Evolutionary conservation across 2,797 vertebrate genomes (phyloP).

Genomic region (Carcharodon carcharias): DNA sequence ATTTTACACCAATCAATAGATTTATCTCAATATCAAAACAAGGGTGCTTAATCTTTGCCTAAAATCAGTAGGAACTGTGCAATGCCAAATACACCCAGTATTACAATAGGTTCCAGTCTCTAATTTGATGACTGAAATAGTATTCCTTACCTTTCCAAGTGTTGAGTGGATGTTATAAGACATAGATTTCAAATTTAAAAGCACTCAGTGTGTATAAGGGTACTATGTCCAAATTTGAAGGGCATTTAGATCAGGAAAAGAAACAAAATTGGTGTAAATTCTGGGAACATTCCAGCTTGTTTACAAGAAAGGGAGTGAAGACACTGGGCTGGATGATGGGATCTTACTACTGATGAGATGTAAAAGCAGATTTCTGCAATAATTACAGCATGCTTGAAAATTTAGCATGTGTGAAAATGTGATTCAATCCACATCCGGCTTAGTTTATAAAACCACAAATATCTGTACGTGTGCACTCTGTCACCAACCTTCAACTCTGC

Average conservation of each 20-base stretch:
- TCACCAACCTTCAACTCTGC: not conserved
- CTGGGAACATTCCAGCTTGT: not conserved
- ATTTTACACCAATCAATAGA: conserved; percentile 28
- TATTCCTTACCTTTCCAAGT: not conserved
- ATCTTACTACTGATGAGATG: not conserved
- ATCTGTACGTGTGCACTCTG: not conserved
- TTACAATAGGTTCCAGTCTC: not conserved
- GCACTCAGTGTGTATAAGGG: no score
- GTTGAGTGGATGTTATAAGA: not conserved
- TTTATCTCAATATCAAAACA: conserved; percentile 21
- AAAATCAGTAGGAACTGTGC: not conserved
- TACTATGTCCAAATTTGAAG: not conserved
- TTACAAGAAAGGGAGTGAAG: not conserved
- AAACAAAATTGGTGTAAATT: not conserved
- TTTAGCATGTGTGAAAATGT: not conserved
- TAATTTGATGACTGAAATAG: not conserved
- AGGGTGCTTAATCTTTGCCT: not conserved
- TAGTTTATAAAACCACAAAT: not conserved
- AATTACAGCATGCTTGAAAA: not conserved
- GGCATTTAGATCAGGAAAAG: not conserved
- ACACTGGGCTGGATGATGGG: not conserved
- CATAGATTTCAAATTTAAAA: not conserved
- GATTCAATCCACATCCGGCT: not conserved
- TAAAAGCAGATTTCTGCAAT: not conserved
- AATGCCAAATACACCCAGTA: conserved; percentile 15